Evolutionary conservation across 2,113 vertebrate species (phyloP).

Genomic region (Poeciliopsis turrubarensis): DNA sequence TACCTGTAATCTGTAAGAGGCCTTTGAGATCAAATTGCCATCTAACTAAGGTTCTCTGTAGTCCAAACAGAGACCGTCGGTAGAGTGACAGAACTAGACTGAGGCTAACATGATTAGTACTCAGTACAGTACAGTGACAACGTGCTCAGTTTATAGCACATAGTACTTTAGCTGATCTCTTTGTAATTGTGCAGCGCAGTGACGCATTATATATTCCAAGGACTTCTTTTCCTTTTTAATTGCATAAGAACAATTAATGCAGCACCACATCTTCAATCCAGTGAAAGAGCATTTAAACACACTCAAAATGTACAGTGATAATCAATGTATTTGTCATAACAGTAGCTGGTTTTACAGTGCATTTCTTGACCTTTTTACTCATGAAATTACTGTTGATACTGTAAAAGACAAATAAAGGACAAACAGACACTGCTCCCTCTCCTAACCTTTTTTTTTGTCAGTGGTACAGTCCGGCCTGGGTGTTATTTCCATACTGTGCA

Average conservation of each 20-base stretch:
- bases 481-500: constrained; percentile 67
- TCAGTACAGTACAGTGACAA: constrained; percentile 1
- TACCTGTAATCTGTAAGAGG: constrained; percentile 5
- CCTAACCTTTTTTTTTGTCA: background rate
- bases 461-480: constrained; percentile 65
- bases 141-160: constrained; percentile 11
- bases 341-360: background rate
- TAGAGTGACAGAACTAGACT: constrained; percentile 3
- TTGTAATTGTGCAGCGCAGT: constrained; percentile 12
- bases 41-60: constrained; percentile 6
- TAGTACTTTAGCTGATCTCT: background rate
- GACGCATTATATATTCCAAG: constrained; percentile 5
- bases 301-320: background rate
- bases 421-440: constrained; percentile 19
- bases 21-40: constrained; percentile 25
- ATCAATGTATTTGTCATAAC: background rate
- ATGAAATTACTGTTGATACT: constrained; percentile 16
- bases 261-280: background rate
- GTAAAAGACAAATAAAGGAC: background rate
- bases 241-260: background rate
- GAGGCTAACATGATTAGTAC: constrained; percentile 14
- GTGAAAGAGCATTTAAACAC: background rate
- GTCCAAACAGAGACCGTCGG: background rate
- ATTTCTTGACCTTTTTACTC: constrained; percentile 22
- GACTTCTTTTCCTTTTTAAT: constrained; percentile 17